Conservation (phyloP, 2,113 vertebrate genomes). For the Sarotherodon lohbergeri region DNA sequence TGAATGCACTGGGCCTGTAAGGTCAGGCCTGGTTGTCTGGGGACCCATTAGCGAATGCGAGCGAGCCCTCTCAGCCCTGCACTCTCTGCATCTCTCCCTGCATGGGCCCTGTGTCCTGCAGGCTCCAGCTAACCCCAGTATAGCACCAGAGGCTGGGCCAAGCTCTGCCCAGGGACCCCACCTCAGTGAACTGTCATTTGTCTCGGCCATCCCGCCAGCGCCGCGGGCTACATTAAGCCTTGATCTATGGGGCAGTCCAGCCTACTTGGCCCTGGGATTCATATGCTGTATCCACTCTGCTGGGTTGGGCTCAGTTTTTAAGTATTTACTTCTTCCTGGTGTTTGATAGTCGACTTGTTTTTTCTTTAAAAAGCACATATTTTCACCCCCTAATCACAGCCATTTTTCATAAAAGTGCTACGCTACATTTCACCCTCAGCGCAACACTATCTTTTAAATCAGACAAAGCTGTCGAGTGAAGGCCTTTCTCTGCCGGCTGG, state of each 20-base stretch:
- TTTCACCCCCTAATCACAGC: neutral
- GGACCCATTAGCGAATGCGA: constrained; percentile 67
- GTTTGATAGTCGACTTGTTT: neutral
- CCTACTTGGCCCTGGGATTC: constrained; percentile 7
- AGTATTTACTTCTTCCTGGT: neutral
- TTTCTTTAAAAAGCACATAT: neutral
- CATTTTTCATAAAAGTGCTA: constrained; percentile 2
- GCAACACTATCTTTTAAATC: neutral
- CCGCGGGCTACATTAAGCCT: constrained; percentile 56
- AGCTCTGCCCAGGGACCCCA: constrained; percentile 52
- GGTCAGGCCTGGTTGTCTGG: constrained; percentile 64
- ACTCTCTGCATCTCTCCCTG: neutral
- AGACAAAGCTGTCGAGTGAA: constrained; percentile 30
- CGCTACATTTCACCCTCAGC: neutral
- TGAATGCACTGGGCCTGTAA: constrained; percentile 57
- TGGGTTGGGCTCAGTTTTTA: neutral
- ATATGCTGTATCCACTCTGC: neutral
- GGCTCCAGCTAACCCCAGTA: constrained; percentile 33
- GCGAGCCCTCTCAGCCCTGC: constrained; percentile 4
- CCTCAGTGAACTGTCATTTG: constrained; percentile 63
- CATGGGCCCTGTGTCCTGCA: constrained; percentile 41
- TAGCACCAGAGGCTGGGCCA: constrained; percentile 31
- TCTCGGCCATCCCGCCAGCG: constrained; percentile 37
- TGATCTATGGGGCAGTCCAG: constrained; percentile 57
- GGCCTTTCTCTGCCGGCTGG: constrained; percentile 46